Evolutionary conservation across 2,888 invertebrate species (phyloP).

Genomic region (Charanyca ferruginea): DNA sequence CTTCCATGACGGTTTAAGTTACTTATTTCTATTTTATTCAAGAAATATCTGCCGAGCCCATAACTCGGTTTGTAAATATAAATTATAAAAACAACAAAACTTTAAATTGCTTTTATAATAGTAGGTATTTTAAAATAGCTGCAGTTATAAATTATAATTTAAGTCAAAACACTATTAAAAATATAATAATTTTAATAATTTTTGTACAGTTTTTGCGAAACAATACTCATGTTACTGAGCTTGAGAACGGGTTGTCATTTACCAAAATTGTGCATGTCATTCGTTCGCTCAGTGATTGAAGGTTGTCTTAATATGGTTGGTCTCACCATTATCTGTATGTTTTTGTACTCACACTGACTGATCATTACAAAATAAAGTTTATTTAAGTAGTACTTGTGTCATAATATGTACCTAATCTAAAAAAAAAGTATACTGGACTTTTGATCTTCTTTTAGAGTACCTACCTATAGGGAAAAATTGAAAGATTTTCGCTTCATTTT

Average conservation of each 20-base stretch:
- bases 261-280: slow-evolving; percentile 57
- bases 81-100: not conserved
- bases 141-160: slow-evolving; percentile 4
- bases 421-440: too few species aligned
- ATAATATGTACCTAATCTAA: too few species aligned
- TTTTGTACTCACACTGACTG: slow-evolving; percentile 7
- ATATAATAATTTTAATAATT: slow-evolving; percentile 4
- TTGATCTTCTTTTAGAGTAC: too few species aligned
- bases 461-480: too few species aligned
- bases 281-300: slow-evolving; percentile 37
- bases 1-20: slow-evolving; percentile 5
- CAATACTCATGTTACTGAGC: slow-evolving; percentile 21
- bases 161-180: slow-evolving; percentile 28
- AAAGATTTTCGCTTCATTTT: too few species aligned
- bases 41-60: not conserved
- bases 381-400: not conserved
- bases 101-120: not conserved
- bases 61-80: not conserved
- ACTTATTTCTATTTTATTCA: not conserved
- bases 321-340: slow-evolving; percentile 30
- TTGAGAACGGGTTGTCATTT: slow-evolving; percentile 58
- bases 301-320: slow-evolving; percentile 35
- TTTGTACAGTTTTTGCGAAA: slow-evolving; percentile 39
- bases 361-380: slow-evolving; percentile 1
- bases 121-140: not conserved